Evolutionary conservation across 1,140 invertebrate species (phyloP), one percentile per base, ranked within the genome.

Genomic region (Chymomyza costata): DNA sequence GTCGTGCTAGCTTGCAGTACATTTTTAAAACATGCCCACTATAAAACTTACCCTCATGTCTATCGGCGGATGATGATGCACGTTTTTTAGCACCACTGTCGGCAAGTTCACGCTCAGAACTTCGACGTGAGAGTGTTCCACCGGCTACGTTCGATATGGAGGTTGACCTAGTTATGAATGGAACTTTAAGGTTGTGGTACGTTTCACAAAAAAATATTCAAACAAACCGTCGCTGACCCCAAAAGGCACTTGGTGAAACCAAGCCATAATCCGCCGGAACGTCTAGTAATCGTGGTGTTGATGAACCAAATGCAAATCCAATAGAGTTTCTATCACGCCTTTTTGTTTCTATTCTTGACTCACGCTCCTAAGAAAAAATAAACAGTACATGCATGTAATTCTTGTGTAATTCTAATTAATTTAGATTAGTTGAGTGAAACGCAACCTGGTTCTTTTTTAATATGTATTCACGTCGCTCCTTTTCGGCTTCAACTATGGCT

Each of bases 251-350:
- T 46, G 82, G 80, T 53, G 82, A 84, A 54, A 85, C 66, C 48
- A 68, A 61, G 38, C 91, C 90, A 50, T 92, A 91, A 85, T 94
- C 93, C 30, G 91, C 90, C 17, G 93, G 93, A 78, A 78, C 73
- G 80, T 95, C 94, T 65, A 95, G 86, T 88, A 95, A 92, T 50
- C 94, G 88, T 44, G 94, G 94, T 38, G 94, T 95, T 47, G 94
- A 95, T 71, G 94, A 95, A 31, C 94, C 94, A 87, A 96, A 96
- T 25, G 94, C 94, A 87, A 95, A 96, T 43, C 57, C 78, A 60
- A 90, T 88, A 30, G 87, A 90, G 86, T 89, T 90, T 59, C 90
- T 87, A 76, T 93, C 91, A 71, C 89, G 89, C 67, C 88, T 89
- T 82, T 91, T 92, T 25, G 90, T 89, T 86, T 95, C 94, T 64